Evolutionary conservation across 2,888 invertebrate species (phyloP).

Genomic region (Hydropsyche betteni): DNA sequence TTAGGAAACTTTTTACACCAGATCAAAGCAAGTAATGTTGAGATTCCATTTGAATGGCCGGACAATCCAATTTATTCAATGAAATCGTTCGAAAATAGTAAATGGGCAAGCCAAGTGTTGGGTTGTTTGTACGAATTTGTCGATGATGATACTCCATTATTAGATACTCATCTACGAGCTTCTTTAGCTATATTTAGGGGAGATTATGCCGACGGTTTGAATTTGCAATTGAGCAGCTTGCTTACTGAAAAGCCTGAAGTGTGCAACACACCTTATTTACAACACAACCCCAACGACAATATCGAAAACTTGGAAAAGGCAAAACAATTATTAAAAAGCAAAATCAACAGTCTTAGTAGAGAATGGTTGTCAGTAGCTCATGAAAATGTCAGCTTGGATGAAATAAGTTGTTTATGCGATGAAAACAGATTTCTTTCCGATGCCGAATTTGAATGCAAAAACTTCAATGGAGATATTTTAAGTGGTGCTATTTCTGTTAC

Average conservation of each 20-base stretch:
- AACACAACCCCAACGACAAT: slow-evolving; percentile 32
- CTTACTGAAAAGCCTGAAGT: slow-evolving; percentile 20
- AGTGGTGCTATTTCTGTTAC: slow-evolving; percentile 37
- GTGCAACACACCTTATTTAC: slow-evolving; percentile 18
- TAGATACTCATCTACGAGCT: slow-evolving; percentile 49
- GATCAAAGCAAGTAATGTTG: slow-evolving; percentile 5
- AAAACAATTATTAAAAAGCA: slow-evolving; percentile 37
- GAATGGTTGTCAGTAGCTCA: slow-evolving; percentile 5
- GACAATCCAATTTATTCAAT: slow-evolving; percentile 45
- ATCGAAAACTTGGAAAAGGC: slow-evolving; percentile 13
- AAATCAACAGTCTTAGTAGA: slow-evolving; percentile 44
- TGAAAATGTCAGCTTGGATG: not conserved
- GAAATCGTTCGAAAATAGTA: slow-evolving; percentile 45
- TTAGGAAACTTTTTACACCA: slow-evolving; percentile 37
- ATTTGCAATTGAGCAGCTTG: slow-evolving; percentile 46
- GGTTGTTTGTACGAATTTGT: slow-evolving; percentile 47
- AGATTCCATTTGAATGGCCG: slow-evolving; percentile 36
- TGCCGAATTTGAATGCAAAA: not conserved
- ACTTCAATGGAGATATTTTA: slow-evolving; percentile 34
- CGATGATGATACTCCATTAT: slow-evolving; percentile 49
- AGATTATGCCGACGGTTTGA: slow-evolving; percentile 48
- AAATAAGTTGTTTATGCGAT: slow-evolving; percentile 42
- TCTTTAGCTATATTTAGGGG: slow-evolving; percentile 45
- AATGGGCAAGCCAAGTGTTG: slow-evolving; percentile 45
- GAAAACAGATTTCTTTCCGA: slow-evolving; percentile 41